A percentile compares a stretch with the other conserved stretches of the same genome.
These are phyloP conservation scores for Musca domestica DNA, from an alignment of 1,140 invertebrate genomes.

Conservation along the genomic window DNA sequence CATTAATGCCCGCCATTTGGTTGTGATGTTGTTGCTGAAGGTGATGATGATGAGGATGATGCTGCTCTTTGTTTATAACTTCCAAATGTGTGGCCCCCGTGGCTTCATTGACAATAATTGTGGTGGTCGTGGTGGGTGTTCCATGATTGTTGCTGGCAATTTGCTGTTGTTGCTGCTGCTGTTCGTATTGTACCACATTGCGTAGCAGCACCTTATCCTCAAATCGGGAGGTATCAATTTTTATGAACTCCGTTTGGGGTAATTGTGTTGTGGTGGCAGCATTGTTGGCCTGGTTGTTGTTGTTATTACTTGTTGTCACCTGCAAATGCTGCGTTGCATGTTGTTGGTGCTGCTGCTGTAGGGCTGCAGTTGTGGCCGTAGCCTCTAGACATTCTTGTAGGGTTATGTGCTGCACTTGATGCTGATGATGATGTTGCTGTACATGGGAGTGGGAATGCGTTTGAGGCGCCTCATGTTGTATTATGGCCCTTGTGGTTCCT, in stretches of 20 bases:
- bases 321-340: constrained; percentile 5
- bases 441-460: constrained; percentile 8
- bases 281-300: neutral
- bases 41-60: constrained; percentile 29
- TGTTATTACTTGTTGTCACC: neutral
- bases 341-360: constrained; percentile 23
- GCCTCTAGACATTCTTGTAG: constrained; percentile 35
- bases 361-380: constrained; percentile 6
- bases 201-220: constrained; percentile 47
- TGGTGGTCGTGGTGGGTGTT: neutral
- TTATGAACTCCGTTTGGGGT: constrained; percentile 43
- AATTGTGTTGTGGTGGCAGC: constrained; percentile 1
- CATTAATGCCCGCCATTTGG: neutral
- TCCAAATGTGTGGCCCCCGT: constrained; percentile 2
- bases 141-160: too few relatives aligned
- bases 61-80: neutral
- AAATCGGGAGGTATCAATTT: constrained; percentile 44
- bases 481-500: neutral
- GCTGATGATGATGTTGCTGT: constrained; percentile 16
- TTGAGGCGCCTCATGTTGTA: constrained; percentile 4
- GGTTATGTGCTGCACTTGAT: constrained; percentile 33
- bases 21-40: constrained; percentile 27
- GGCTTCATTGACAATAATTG: neutral
- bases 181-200: constrained; percentile 48
- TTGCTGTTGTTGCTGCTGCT: neutral